Percentiles rank a stretch among this genome's conserved stretches.
These are phyloP conservation scores for Stigmatopora argus DNA, from an alignment of 2,113 vertebrate genomes.

Conservation along the genomic window DNA sequence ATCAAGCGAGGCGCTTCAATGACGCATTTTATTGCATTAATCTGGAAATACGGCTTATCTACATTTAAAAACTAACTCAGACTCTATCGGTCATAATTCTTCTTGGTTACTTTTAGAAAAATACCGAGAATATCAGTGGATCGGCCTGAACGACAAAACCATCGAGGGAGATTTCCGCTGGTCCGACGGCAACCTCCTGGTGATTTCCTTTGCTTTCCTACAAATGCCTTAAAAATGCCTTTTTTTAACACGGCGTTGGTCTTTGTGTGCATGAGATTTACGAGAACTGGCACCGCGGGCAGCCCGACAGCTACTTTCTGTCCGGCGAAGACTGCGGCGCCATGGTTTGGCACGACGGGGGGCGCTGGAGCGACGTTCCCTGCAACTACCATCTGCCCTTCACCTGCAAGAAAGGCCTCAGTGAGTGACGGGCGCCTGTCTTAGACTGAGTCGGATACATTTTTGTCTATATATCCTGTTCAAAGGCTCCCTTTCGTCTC, in stretches of 20 bases:
- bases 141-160: conserved; percentile 86
- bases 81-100: not conserved
- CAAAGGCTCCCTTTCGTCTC: no score
- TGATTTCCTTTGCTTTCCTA: conserved; percentile 52
- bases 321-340: conserved; percentile 93
- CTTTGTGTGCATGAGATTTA: conserved; percentile 73
- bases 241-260: not conserved
- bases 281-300: conserved; percentile 87
- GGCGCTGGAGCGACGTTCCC: conserved; percentile 91
- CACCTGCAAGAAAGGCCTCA: conserved; percentile 90
- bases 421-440: conserved; percentile 66
- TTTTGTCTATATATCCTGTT: not conserved
- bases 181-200: conserved; percentile 89
- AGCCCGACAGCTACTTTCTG: conserved; percentile 96
- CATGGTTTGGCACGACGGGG: conserved; percentile 87
- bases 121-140: conserved; percentile 91
- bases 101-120: conserved; percentile 61
- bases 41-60: not conserved
- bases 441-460: not conserved
- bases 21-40: not conserved
- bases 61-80: not conserved
- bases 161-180: conserved; percentile 93
- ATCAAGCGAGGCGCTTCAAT: not conserved
- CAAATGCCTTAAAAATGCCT: not conserved
- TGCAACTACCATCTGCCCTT: conserved; percentile 97